phyloP scores from a whole-genome alignment of 2,113 vertebrate species.

The Myrmecobius fasciatus region DNA sequence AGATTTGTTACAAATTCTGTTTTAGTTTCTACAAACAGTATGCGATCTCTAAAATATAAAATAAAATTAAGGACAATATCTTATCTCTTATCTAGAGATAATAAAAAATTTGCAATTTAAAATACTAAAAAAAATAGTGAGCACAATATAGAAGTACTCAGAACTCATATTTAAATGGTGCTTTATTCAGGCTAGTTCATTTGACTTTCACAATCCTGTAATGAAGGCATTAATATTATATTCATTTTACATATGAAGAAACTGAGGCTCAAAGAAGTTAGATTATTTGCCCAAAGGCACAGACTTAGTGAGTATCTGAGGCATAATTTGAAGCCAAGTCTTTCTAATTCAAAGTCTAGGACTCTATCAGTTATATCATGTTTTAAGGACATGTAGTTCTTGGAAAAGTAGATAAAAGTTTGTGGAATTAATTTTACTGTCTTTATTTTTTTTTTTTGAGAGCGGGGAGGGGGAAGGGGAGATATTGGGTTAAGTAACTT shows the following conservation, averaged over 20 bases:
- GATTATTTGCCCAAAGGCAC: neutral
- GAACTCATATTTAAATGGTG: neutral
- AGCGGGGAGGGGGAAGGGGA: too few species aligned
- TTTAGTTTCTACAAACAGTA: neutral
- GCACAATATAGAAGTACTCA: neutral
- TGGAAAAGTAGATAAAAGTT: neutral
- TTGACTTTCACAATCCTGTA: neutral
- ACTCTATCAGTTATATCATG: neutral
- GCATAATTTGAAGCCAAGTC: neutral
- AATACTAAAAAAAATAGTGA: neutral
- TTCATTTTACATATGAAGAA: neutral
- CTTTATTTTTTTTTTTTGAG: too few species aligned
- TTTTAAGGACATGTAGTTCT: neutral
- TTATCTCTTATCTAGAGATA: constrained; percentile 10
- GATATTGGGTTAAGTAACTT: too few species aligned
- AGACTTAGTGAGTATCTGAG: neutral
- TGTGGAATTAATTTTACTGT: neutral
- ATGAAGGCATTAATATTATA: neutral
- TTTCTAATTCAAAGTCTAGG: neutral
- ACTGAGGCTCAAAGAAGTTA: neutral
- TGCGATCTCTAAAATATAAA: constrained; percentile 6
- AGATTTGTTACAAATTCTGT: neutral
- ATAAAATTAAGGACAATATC: neutral
- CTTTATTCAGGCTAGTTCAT: neutral
- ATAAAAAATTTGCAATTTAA: constrained; percentile 11